These are phyloP conservation scores for Phyllotis vaccarum DNA, from an alignment of 2,797 vertebrate species.

Conservation along the genomic window DNA sequence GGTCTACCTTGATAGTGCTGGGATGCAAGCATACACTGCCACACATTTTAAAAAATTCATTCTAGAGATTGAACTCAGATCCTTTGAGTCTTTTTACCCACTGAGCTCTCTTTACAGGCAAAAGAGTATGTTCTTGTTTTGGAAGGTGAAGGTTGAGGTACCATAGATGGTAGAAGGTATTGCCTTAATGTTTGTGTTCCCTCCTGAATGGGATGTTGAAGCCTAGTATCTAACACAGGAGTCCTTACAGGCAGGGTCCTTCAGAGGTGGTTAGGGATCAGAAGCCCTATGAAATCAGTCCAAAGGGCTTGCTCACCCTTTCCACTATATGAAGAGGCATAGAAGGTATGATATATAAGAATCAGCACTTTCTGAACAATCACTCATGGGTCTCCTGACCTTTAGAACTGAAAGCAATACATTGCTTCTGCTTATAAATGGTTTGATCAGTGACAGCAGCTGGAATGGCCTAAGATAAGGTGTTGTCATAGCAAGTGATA, in stretches of 20 bases:
- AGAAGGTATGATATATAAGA: neutral
- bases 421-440: neutral
- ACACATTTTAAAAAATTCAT: neutral
- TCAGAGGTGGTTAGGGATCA: neutral
- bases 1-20: neutral
- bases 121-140: conserved; percentile 15
- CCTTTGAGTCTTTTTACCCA: neutral
- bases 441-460: neutral
- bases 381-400: neutral
- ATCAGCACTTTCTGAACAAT: neutral
- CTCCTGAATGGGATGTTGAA: neutral
- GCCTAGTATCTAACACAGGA: neutral
- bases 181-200: neutral
- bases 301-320: neutral
- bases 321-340: neutral
- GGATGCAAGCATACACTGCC: neutral
- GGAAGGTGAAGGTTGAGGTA: neutral
- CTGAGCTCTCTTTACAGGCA: neutral
- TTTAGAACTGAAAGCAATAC: neutral
- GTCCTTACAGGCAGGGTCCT: neutral
- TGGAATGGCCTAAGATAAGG: neutral
- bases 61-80: neutral
- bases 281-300: neutral
- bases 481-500: neutral
- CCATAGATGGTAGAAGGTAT: neutral